Conservation (phyloP, 2,888 invertebrate genomes). For the Hydrotaea diabolus region DNA sequence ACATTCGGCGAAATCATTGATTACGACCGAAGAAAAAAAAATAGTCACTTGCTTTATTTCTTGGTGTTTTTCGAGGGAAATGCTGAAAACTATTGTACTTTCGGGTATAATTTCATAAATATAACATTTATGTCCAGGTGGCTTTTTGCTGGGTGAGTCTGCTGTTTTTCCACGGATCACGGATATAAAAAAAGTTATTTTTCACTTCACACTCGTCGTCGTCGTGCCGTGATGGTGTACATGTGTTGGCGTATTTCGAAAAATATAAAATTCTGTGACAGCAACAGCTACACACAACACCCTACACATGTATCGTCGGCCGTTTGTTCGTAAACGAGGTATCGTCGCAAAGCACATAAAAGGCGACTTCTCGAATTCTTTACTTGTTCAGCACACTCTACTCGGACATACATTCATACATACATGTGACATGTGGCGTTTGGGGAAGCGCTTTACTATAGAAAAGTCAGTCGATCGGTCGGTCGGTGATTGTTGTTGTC, state of each 20-base stretch:
- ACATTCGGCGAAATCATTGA: background rate
- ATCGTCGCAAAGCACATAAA: conserved; percentile 24
- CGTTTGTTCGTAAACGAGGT: conserved; percentile 34
- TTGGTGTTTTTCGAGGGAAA: background rate
- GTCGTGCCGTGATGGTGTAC: too few species aligned
- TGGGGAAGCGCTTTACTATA: conserved; percentile 4
- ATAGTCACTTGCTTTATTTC: background rate
- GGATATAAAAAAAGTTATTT: conserved; percentile 11
- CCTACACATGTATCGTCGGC: conserved; percentile 39
- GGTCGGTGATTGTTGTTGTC: conserved; percentile 42
- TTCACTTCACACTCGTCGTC: conserved; percentile 42
- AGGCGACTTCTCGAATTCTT: background rate
- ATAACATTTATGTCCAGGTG: background rate
- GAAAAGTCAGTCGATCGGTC: conserved; percentile 26
- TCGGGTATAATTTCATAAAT: background rate
- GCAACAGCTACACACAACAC: conserved; percentile 43
- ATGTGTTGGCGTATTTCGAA: conserved; percentile 62
- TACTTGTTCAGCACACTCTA: background rate
- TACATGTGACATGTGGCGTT: background rate
- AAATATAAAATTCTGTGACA: conserved; percentile 38
- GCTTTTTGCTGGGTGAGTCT: background rate
- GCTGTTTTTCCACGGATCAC: background rate
- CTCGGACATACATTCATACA: conserved; percentile 37
- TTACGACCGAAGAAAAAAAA: background rate
- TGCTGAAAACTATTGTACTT: background rate